Conservation (phyloP, 2,113 vertebrate genomes). For the Corythaeola cristata region DNA sequence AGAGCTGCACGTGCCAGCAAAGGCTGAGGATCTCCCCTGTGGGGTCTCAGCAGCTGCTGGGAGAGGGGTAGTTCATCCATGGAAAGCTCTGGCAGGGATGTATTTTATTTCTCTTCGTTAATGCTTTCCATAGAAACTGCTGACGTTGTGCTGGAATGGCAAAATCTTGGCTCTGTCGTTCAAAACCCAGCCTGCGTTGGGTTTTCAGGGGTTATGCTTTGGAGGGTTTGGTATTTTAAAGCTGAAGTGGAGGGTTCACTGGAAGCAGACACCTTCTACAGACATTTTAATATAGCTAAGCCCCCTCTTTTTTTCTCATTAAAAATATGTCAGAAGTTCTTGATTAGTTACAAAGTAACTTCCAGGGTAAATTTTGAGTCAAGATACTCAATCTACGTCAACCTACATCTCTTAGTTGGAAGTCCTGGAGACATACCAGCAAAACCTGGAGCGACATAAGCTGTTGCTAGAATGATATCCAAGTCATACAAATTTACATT, state of each 20-base stretch:
- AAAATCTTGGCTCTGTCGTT: neutral
- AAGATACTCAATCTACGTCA: neutral
- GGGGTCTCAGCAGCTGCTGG: neutral
- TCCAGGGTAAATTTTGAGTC: neutral
- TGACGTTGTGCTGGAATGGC: neutral
- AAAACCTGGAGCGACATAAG: neutral
- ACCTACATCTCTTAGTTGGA: neutral
- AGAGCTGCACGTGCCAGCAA: rapidly evolving
- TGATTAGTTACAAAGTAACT: neutral
- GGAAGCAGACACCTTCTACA: neutral
- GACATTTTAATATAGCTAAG: neutral
- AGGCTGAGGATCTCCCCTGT: neutral
- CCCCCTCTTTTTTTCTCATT: neutral
- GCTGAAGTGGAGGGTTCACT: neutral
- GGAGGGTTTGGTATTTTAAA: neutral
- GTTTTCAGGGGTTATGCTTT: neutral
- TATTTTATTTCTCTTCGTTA: neutral
- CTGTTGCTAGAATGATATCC: neutral
- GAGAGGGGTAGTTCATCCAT: neutral
- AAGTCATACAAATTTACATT: neutral
- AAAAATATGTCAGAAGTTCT: neutral
- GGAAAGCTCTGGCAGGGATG: neutral
- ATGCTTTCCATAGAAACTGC: neutral
- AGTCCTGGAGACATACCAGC: neutral
- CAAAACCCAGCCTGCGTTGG: neutral